Evolutionary conservation across 1,140 invertebrate genomes (phyloP).

Genomic region (Drosophila sechellia): DNA sequence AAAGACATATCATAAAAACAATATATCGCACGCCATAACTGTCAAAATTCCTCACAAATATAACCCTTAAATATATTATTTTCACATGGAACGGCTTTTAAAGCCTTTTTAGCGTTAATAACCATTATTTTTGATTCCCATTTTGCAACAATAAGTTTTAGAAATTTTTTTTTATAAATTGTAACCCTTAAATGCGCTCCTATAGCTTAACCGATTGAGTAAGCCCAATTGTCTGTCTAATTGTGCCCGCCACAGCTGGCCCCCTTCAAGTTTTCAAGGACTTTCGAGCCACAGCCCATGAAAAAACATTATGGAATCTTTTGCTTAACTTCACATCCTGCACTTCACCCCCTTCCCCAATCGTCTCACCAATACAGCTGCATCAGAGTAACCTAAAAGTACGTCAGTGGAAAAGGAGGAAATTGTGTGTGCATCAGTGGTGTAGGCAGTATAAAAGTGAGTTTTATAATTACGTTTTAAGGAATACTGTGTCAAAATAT

Average conservation of each 20-base stretch:
- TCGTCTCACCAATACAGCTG: constrained; percentile 33
- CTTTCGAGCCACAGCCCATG: constrained; percentile 24
- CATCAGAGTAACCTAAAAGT: constrained; percentile 28
- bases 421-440: constrained; percentile 14
- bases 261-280: constrained; percentile 52
- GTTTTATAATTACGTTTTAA: too few relatives aligned
- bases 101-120: background rate
- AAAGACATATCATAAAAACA: background rate
- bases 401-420: constrained; percentile 21
- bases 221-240: constrained; percentile 48
- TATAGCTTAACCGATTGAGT: constrained; percentile 26
- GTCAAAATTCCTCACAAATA: background rate
- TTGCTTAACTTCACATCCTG: constrained; percentile 32
- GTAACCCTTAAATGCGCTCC: constrained; percentile 34
- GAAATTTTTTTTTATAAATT: constrained; percentile 1
- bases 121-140: constrained; percentile 2
- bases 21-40: background rate
- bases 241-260: constrained; percentile 47
- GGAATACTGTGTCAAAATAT: too few relatives aligned
- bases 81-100: background rate
- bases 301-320: constrained; percentile 38
- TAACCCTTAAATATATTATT: background rate
- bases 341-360: constrained; percentile 6
- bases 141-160: constrained; percentile 24
- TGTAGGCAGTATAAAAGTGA: background rate